Conservation (phyloP, 2,888 invertebrate species). For the Tigriopus californicus region DNA sequence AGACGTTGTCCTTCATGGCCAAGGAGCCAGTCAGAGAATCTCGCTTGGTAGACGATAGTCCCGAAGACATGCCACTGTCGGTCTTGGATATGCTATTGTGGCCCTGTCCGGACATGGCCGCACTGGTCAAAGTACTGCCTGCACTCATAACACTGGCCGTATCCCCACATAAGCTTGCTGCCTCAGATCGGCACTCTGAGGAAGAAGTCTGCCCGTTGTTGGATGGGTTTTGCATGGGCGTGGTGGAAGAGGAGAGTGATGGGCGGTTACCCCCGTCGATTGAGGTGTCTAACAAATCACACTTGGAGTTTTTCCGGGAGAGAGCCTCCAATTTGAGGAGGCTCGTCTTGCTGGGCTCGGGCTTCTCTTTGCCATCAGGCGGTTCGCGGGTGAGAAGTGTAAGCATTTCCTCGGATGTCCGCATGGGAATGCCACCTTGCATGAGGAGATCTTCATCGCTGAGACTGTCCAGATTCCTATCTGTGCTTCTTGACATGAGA, state of each 20-base stretch:
- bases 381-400: conserved; percentile 15
- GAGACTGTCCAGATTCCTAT: conserved; percentile 9
- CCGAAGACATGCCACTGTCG: too few species aligned
- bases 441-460: conserved; percentile 11
- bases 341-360: conserved; percentile 8
- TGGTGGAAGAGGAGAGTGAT: too few species aligned
- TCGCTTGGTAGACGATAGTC: too few species aligned
- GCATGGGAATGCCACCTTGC: background rate
- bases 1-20: too few species aligned
- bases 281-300: background rate
- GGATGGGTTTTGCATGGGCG: too few species aligned
- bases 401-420: conserved; percentile 9
- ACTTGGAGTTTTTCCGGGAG: conserved; percentile 11
- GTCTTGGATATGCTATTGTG: too few species aligned
- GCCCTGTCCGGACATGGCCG: too few species aligned
- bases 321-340: conserved; percentile 7
- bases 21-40: too few species aligned
- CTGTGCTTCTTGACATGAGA: conserved; percentile 2
- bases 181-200: background rate
- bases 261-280: too few species aligned
- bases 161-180: background rate
- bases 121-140: background rate
- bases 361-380: conserved; percentile 16
- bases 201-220: too few species aligned
- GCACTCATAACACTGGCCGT: background rate